Evolutionary conservation across 1,140 invertebrate genomes (phyloP).

Genomic region (Cryptotermes secundus): DNA sequence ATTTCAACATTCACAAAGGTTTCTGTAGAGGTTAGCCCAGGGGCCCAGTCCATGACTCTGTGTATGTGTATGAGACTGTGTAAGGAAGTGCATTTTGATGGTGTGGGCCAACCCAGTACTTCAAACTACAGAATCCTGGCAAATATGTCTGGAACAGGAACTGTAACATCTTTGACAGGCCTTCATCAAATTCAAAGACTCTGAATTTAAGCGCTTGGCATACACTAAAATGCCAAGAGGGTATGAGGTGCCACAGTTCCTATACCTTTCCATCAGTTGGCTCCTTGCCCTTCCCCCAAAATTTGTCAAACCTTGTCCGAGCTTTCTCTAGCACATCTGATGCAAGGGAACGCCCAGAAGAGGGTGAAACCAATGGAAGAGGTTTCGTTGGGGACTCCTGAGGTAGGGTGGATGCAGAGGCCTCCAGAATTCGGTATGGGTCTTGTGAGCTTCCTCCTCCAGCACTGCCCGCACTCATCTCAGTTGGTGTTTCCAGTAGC

Average conservation of each 20-base stretch:
- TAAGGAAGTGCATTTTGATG: not conserved
- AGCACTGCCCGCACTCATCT: not conserved
- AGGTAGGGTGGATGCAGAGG: slow-evolving; percentile 43
- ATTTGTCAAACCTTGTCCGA: slow-evolving; percentile 79
- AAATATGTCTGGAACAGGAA: slow-evolving; percentile 24
- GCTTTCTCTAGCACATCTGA: slow-evolving; percentile 80
- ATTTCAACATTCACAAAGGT: not conserved
- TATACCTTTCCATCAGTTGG: slow-evolving; percentile 30
- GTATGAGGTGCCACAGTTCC: not conserved
- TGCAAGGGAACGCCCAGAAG: slow-evolving; percentile 57
- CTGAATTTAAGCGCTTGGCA: not conserved
- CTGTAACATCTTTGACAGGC: not conserved
- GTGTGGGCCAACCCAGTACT: not conserved
- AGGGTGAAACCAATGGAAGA: slow-evolving; percentile 47
- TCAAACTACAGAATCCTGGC: not conserved
- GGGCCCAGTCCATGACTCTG: not conserved
- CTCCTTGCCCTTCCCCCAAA: slow-evolving; percentile 65
- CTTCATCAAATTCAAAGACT: not conserved
- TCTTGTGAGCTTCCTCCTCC: not conserved
- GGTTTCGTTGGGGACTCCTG: slow-evolving; percentile 36
- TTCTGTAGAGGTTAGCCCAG: not conserved
- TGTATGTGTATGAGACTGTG: not conserved
- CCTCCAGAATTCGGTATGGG: slow-evolving; percentile 48
- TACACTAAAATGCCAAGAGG: not conserved
- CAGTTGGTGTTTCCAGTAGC: not conserved